Evolutionary conservation across 2,797 vertebrate species (phyloP), one percentile per base, ranked within the genome.

Genomic region (Anniella stebbinsi): DNA sequence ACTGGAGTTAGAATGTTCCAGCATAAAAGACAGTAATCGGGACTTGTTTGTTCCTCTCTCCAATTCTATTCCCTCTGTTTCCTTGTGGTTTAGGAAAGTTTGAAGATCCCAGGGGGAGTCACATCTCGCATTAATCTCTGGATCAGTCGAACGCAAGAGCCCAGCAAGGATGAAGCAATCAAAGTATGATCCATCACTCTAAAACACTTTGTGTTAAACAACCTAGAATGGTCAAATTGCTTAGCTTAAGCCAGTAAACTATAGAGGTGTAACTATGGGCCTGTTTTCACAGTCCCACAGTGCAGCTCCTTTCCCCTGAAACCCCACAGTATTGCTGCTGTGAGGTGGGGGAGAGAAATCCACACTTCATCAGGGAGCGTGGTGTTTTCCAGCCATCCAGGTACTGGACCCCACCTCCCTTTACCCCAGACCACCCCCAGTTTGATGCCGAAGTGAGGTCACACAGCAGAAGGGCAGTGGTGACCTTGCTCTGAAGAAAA

Each of bases 101-200:
- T 97, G 86, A 97, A 91, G 92, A 97, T 98, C 83, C 94, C 97
- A 0, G 97, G 98, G 0, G 97, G 98, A 0, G 97, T 99, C 93
- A 98, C 98, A 0, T 98, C 98, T 3, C 97, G 97, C 54, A 98
- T 99, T 91, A 98, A 98, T 91, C 97, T 98, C 87, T 99, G 98
- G 98, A 96, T 98, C 92, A 97, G 96, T 95, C 97, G 97, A 95
- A 92, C 94, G 87, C 97, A 97, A 93, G 97, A 96, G 91, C 82
- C 84, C 90, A 33, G 94, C 87, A 93, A 94, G 89, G 95, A 94
- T 10, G 95, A 96, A 87, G 95, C 90, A 54, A 23, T 66, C 80
- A 97, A 97, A 97, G 97, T 97, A 94, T 66, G 0, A 6, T 70
- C 33, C 18, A 54, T 76, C 0, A 0, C 75, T 17, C 3, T n/a